Percentiles rank a stretch among this genome's conserved stretches.
These are phyloP conservation scores for Luperina testacea DNA, from an alignment of 2,888 invertebrate species.

Conservation along the genomic window DNA sequence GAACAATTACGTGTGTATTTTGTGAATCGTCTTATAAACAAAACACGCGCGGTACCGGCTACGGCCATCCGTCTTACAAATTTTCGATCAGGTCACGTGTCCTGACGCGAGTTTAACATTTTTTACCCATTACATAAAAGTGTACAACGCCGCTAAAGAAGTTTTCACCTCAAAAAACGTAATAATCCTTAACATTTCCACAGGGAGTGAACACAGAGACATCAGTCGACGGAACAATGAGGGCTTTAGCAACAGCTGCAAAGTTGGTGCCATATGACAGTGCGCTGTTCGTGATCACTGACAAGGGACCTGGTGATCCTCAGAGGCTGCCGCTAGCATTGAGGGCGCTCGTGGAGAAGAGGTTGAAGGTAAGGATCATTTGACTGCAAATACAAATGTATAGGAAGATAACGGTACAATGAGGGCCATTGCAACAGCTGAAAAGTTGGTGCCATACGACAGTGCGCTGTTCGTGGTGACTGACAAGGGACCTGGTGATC, in stretches of 20 bases:
- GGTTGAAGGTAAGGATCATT: constrained; percentile 76
- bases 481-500: constrained; percentile 88
- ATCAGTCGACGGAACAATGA: constrained; percentile 89
- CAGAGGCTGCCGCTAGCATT: constrained; percentile 81
- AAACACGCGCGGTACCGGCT: no score
- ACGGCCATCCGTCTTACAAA: no score
- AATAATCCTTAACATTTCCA: neutral
- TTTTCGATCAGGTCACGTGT: no score
- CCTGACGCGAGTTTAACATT: no score
- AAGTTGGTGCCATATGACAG: constrained; percentile 91
- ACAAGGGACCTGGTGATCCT: constrained; percentile 88
- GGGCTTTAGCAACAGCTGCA: constrained; percentile 90
- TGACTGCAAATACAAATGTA: neutral
- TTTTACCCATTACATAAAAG: no score
- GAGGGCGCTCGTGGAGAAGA: constrained; percentile 84
- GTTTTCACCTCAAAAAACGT: no score
- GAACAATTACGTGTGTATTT: no score
- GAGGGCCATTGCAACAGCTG: constrained; percentile 90
- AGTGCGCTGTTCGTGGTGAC: constrained; percentile 91
- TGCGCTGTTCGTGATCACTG: constrained; percentile 91
- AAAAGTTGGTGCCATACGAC: constrained; percentile 91
- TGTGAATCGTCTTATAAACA: no score
- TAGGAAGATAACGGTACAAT: constrained; percentile 87
- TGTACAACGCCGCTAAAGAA: no score
- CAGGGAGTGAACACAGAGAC: constrained; percentile 81